Conservation (phyloP, 2,113 vertebrate genomes). For the Poeciliopsis prolifica region DNA sequence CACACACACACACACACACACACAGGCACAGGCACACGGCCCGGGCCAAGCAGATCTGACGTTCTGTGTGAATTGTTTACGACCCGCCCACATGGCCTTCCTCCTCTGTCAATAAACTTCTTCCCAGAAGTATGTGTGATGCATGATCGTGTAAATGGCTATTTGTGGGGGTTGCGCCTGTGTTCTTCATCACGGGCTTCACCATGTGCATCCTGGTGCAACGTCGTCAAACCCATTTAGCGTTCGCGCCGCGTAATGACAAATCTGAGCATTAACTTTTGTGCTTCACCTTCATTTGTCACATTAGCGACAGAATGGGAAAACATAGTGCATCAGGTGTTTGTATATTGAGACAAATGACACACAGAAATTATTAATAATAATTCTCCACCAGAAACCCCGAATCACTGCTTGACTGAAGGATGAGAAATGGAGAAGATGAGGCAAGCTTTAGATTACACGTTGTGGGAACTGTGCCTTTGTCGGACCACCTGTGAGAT, state of each 20-base stretch:
- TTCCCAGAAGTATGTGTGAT: constrained; percentile 72
- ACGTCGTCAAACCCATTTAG: constrained; percentile 1
- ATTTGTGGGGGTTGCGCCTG: constrained; percentile 41
- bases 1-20: background rate
- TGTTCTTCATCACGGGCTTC: constrained; percentile 61
- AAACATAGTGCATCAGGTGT: constrained; percentile 8
- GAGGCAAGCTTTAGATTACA: background rate
- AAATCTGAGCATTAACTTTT: constrained; percentile 47
- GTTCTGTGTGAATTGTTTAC: constrained; percentile 72
- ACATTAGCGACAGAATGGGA: constrained; percentile 54
- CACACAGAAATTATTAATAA: background rate
- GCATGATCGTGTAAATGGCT: constrained; percentile 45
- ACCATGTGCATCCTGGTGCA: constrained; percentile 61
- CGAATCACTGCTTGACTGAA: rapidly evolving
- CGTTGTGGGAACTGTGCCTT: background rate
- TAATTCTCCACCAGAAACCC: background rate
- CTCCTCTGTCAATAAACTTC: constrained; percentile 71
- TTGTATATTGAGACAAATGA: constrained; percentile 52
- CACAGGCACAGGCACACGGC: background rate
- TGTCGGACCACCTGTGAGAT: constrained; percentile 11
- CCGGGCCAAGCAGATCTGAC: constrained; percentile 63
- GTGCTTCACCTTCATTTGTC: constrained; percentile 38
- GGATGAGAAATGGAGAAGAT: background rate
- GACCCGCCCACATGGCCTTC: constrained; percentile 69
- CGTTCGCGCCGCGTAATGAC: constrained; percentile 43